phyloP scores from a whole-genome alignment of 2,113 vertebrate genomes.

The Rhizomys pruinosus region DNA sequence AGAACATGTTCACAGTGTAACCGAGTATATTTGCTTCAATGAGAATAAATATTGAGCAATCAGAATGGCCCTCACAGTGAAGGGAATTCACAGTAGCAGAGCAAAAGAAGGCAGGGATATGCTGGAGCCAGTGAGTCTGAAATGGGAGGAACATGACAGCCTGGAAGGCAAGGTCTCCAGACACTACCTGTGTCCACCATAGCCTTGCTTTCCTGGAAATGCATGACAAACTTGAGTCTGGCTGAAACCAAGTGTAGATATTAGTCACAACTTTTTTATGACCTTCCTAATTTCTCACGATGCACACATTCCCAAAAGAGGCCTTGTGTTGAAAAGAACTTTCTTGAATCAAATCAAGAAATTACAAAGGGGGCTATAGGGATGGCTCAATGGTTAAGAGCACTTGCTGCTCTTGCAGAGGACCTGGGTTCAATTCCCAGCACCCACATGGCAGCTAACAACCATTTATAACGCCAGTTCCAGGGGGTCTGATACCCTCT shows the following conservation, averaged over 20 bases:
- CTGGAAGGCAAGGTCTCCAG: background rate
- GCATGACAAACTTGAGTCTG: background rate
- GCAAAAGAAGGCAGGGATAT: background rate
- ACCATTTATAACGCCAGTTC: no score
- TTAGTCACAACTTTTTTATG: background rate
- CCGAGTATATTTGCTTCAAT: background rate
- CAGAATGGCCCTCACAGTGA: background rate
- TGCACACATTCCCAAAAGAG: background rate
- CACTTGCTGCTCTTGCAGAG: no score
- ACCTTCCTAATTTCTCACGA: background rate
- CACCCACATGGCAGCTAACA: no score
- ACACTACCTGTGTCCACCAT: background rate
- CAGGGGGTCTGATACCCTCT: no score
- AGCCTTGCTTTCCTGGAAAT: conserved; percentile 9
- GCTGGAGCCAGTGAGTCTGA: background rate
- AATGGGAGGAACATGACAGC: background rate
- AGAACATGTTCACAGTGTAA: background rate
- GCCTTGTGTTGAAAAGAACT: background rate
- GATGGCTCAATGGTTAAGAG: background rate
- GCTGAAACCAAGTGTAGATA: background rate
- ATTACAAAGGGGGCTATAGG: background rate
- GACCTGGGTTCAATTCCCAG: no score
- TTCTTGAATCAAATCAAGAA: background rate
- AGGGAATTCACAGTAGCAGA: background rate
- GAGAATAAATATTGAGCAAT: background rate